A percentile compares a stretch with the other conserved stretches of the same genome.
These are phyloP conservation scores for Agrypnia vestita DNA, from an alignment of 1,140 invertebrate species.

Conservation along the genomic window DNA sequence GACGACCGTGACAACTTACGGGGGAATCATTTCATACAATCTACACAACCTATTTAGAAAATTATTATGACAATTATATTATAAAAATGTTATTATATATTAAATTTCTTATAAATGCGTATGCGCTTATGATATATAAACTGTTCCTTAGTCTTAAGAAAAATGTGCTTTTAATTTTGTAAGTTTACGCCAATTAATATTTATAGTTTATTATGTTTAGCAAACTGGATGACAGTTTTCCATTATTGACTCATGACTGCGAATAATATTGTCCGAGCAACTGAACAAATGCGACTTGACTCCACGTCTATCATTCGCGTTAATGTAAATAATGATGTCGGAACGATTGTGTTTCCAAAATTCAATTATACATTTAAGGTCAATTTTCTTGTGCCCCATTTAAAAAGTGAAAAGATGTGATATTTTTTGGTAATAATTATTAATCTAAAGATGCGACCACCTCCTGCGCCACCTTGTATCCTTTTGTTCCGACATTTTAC, in stretches of 20 bases:
- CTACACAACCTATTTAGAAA: not conserved
- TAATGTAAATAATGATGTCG: too few species aligned
- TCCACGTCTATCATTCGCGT: not conserved
- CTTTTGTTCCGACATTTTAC: not conserved
- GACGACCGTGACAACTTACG: too few species aligned
- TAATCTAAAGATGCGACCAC: not conserved
- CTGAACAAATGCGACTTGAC: slow-evolving; percentile 25
- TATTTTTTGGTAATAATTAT: slow-evolving; percentile 32
- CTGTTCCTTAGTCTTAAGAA: slow-evolving; percentile 38
- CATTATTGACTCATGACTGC: not conserved
- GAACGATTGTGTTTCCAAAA: not conserved
- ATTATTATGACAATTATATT: slow-evolving; percentile 26
- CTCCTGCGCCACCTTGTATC: not conserved
- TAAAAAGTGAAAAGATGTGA: slow-evolving; percentile 28
- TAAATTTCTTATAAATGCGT: slow-evolving; percentile 44
- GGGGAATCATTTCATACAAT: too few species aligned
- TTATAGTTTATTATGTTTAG: slow-evolving; percentile 1
- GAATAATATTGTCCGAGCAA: not conserved
- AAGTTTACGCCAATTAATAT: slow-evolving; percentile 2
- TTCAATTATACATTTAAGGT: slow-evolving; percentile 33
- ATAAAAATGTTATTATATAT: slow-evolving; percentile 33
- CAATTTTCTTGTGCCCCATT: slow-evolving; percentile 31
- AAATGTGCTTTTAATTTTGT: slow-evolving; percentile 41
- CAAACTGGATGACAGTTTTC: not conserved
- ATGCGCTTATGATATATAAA: slow-evolving; percentile 48